phyloP scores from a whole-genome alignment of 2,797 vertebrate genomes.

The Eulemur albifrons region DNA sequence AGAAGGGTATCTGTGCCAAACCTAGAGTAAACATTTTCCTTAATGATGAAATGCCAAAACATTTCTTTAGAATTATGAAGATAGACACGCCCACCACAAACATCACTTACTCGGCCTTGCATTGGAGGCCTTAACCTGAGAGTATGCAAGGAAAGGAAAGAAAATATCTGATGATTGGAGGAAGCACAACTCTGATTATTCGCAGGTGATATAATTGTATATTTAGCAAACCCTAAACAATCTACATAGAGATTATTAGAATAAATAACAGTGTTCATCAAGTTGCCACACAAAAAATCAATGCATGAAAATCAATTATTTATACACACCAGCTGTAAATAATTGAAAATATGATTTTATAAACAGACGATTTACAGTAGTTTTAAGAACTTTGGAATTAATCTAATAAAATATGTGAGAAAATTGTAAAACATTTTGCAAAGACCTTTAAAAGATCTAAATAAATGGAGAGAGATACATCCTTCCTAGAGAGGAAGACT shows the following conservation, averaged over 20 bases:
- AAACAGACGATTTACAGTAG: neutral
- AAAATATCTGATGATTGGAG: neutral
- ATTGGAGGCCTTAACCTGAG: neutral
- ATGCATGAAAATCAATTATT: neutral
- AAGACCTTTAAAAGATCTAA: neutral
- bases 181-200: neutral
- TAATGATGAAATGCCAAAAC: neutral
- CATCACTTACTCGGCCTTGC: neutral
- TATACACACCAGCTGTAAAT: neutral
- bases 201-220: neutral
- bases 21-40: neutral
- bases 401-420: neutral
- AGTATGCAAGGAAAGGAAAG: neutral
- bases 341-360: neutral
- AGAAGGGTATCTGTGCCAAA: neutral
- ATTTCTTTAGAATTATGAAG: neutral
- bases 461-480: neutral
- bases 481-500: neutral
- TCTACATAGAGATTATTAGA: neutral
- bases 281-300: neutral
- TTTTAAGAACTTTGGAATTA: neutral
- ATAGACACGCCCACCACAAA: accelerated
- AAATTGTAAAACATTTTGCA: neutral
- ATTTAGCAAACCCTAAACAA: neutral
- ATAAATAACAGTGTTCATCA: neutral